Evolutionary conservation across 2,797 vertebrate species (phyloP).

Genomic region (Pteronotus mesoamericanus): DNA sequence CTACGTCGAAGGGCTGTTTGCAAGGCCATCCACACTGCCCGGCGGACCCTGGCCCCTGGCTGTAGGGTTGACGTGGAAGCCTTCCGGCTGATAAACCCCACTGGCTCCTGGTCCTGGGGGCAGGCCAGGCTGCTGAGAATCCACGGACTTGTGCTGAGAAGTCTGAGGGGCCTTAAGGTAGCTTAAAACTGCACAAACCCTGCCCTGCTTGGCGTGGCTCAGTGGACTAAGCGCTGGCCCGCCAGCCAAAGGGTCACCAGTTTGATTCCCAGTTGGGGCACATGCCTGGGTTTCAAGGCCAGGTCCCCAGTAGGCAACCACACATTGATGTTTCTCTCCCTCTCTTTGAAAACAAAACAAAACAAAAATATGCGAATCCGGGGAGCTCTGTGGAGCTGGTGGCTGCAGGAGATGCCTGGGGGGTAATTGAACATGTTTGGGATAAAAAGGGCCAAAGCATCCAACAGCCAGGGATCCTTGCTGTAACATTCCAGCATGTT

Average conservation of each 20-base stretch:
- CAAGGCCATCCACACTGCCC: background rate
- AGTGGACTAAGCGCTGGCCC: no score
- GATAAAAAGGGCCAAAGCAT: background rate
- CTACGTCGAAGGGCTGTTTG: accelerated
- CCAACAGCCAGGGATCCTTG: background rate
- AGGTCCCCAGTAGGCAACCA: no score
- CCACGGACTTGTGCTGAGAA: background rate
- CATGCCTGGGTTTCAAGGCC: no score
- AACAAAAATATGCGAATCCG: no score
- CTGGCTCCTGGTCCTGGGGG: accelerated
- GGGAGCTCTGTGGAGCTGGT: background rate
- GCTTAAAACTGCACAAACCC: background rate
- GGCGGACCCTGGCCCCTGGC: background rate
- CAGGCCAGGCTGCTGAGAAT: background rate
- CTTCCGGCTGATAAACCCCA: accelerated
- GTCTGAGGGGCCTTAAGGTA: accelerated
- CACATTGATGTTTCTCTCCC: no score
- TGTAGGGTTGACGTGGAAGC: background rate
- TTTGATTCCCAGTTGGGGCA: no score
- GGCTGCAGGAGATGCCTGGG: background rate
- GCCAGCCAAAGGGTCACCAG: no score
- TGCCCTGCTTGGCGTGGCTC: no score
- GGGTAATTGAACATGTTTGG: background rate
- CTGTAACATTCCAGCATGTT: conserved; percentile 21
- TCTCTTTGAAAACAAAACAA: no score